Base-by-base conservation (phyloP, 2,888 invertebrate species). In the Agrypnus murinus region DNA sequence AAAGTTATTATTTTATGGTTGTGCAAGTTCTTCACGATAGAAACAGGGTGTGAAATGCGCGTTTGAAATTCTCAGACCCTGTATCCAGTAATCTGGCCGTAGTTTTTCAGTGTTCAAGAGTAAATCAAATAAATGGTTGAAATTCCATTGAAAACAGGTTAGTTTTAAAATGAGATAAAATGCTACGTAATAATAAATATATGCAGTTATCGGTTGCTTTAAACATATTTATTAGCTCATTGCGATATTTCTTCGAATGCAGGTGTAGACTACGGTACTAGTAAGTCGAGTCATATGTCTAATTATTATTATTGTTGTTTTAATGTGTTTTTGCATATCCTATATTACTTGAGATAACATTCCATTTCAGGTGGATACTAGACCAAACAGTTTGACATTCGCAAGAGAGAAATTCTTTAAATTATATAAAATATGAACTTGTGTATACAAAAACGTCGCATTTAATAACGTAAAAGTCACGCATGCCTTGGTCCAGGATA, bases 151-250 rank as follows among this genome's bases (percentile, higher is more conserved):
- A 46, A 45, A 60, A 60, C 60, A 10, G 40, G 58, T 58, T 58
- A 25, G 36, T 40, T 58, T 15, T 14, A 14, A 40, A 19, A 58
- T 60, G 7, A 31, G 60, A 60, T 60, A 60, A 60, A 46, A 43
- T n/a, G 32, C 43, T n/a, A 7, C 25, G 46, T 15, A 43, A 60
- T 60, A 60, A 60, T 60, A 60, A 60, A 60, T 60, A 46, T 60
- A 45, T 60, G 60, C 14, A 60, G 45, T 45, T 60, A 60, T 60
- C 60, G 14, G n/a, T 45, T 32, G 32, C 17, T 34, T 45, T 32
- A 32, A 60, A 55, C 53, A 14, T 32, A 55, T 55, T 9, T 55
- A 55, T 55, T 55, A 55, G 53, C 53, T 14, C 34, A 32, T 15
- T 36, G 53, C 12, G 53, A 55, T 32, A 36, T 55, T 55, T 55